phyloP scores from a whole-genome alignment of 2,797 vertebrate species.

The Propithecus perrieri region DNA sequence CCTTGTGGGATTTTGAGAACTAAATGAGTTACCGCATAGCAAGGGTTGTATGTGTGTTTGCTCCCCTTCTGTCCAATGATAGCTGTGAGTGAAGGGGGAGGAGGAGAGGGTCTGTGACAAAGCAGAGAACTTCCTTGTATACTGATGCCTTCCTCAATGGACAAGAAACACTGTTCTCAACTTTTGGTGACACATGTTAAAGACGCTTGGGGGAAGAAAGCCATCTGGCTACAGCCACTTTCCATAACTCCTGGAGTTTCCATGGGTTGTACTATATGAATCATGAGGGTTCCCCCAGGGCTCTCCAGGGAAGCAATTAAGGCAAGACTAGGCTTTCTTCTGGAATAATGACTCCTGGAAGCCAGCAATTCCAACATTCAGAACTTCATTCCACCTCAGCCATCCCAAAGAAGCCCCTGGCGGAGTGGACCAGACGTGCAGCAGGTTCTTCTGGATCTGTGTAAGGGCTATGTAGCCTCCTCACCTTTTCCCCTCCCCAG shows the following conservation, averaged over 20 bases:
- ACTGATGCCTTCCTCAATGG: conserved; percentile 53
- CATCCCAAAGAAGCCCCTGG: not conserved
- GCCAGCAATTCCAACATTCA: not conserved
- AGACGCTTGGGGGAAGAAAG: not conserved
- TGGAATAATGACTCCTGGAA: conserved; percentile 11
- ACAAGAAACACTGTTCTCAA: conserved; percentile 53
- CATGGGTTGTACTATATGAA: not conserved
- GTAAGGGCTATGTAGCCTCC: not conserved
- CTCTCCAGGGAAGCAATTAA: not conserved
- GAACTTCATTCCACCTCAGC: not conserved
- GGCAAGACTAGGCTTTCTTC: not conserved
- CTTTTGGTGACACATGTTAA: not conserved
- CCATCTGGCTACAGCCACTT: not conserved
- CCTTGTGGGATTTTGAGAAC: not conserved
- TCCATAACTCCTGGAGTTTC: not conserved
- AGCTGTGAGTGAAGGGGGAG: not conserved
- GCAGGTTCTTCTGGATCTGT: not conserved
- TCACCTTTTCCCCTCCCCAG: not conserved
- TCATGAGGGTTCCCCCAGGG: not conserved
- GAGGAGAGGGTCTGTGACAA: not conserved
- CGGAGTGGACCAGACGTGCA: not conserved
- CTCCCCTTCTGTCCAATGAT: not conserved
- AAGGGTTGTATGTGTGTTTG: not conserved
- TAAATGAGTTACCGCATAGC: not conserved
- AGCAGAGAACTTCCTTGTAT: conserved; percentile 54